Evolutionary conservation across 2,113 vertebrate species (phyloP).

Genomic region (Osmerus mordax): DNA sequence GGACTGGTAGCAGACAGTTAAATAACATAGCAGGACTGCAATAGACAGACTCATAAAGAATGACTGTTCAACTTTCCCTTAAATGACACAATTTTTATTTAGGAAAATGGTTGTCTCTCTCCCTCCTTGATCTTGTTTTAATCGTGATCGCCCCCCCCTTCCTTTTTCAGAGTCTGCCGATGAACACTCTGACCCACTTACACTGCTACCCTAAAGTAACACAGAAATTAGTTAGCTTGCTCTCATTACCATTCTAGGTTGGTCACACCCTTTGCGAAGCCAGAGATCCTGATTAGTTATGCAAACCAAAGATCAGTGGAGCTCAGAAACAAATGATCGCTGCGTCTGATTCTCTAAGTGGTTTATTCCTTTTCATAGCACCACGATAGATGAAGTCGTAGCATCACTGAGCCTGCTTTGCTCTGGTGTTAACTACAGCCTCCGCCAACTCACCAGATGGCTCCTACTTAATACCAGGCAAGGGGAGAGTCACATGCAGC

Average conservation of each 20-base stretch:
- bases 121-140: neutral
- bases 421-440: slow-evolving; percentile 42
- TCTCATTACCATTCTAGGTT: neutral
- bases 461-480: slow-evolving; percentile 47
- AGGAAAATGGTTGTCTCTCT: neutral
- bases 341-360: neutral
- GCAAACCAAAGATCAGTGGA: neutral
- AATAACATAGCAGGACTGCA: no score
- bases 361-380: neutral
- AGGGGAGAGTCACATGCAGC: slow-evolving; percentile 15
- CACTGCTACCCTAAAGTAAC: neutral
- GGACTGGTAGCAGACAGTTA: neutral
- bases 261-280: neutral
- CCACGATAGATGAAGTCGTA: neutral
- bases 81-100: neutral
- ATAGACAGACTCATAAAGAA: neutral
- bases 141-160: neutral
- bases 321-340: neutral
- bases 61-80: neutral
- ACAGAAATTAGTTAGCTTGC: neutral
- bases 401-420: slow-evolving; percentile 10
- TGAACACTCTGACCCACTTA: no score
- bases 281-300: neutral
- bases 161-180: neutral
- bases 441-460: slow-evolving; percentile 55